A percentile compares a stretch with the other conserved stretches of the same genome.
Evolutionary conservation across 2,888 invertebrate species (phyloP).

Genomic region (Heterodera filipjevi): DNA sequence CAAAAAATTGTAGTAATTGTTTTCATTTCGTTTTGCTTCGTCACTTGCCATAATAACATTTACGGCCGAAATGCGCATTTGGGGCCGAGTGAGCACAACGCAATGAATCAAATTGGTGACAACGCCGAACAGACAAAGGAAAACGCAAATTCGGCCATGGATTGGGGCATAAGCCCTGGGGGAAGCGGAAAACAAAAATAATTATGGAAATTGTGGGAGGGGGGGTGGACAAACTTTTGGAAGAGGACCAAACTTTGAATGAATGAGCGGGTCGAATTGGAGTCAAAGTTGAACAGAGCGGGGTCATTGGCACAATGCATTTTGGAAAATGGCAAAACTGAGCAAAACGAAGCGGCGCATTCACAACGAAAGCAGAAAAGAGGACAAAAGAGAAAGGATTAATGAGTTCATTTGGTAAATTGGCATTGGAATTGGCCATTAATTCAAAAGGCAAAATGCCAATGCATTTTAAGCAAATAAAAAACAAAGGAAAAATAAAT

Average conservation of each 20-base stretch:
- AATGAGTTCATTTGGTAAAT: neutral
- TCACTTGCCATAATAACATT: constrained; percentile 30
- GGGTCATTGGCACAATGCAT: constrained; percentile 58
- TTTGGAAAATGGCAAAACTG: constrained; percentile 11
- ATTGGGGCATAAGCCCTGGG: constrained; percentile 54
- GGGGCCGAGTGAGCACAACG: constrained; percentile 52
- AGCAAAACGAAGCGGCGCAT: neutral
- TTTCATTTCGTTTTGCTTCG: neutral
- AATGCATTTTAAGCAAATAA: too few species aligned
- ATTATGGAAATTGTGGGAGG: neutral
- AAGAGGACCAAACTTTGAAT: constrained; percentile 47
- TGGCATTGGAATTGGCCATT: too few species aligned
- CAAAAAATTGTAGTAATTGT: neutral
- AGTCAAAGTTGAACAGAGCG: constrained; percentile 52
- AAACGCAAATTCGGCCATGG: constrained; percentile 58
- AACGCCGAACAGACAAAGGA: constrained; percentile 61
- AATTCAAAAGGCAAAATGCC: too few species aligned
- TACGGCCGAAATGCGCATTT: constrained; percentile 49
- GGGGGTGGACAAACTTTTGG: constrained; percentile 44
- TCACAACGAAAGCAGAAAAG: neutral
- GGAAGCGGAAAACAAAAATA: too few species aligned
- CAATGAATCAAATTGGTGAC: constrained; percentile 61
- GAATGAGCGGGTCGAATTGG: constrained; percentile 49
- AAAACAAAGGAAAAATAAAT: too few species aligned
- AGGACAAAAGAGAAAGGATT: neutral